Evolutionary conservation across 1,140 invertebrate species (phyloP).

Genomic region (Myzus persicae): DNA sequence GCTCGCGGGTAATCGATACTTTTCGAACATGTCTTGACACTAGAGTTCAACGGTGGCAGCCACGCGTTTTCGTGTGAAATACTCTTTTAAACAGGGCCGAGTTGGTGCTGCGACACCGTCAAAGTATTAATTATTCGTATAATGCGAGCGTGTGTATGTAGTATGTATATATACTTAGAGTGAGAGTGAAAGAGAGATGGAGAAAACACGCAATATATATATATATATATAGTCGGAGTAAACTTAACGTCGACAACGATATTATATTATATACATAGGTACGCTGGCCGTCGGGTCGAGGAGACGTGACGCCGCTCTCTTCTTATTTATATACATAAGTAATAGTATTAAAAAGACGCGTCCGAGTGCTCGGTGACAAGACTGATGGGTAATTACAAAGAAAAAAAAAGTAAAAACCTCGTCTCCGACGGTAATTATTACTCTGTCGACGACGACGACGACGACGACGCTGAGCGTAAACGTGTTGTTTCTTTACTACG

Average conservation of each 20-base stretch:
- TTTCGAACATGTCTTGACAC: conserved; percentile 51
- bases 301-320: background rate
- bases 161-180: no score
- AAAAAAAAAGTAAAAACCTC: background rate
- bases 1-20: conserved; percentile 43
- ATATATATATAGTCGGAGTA: background rate
- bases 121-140: background rate
- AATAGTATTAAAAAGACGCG: background rate
- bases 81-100: background rate
- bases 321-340: background rate
- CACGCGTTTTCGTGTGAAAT: background rate
- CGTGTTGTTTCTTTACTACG: background rate
- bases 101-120: background rate
- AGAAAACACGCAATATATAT: no score
- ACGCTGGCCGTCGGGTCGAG: background rate
- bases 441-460: background rate
- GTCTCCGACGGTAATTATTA: conserved; percentile 34
- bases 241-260: background rate
- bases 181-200: background rate
- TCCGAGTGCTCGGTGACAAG: background rate
- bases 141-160: no score
- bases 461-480: no score
- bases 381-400: conserved; percentile 2
- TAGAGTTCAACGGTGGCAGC: background rate
- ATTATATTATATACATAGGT: background rate